Evolutionary conservation across 2,888 invertebrate genomes (phyloP).

Genomic region (Drosophila conformis): DNA sequence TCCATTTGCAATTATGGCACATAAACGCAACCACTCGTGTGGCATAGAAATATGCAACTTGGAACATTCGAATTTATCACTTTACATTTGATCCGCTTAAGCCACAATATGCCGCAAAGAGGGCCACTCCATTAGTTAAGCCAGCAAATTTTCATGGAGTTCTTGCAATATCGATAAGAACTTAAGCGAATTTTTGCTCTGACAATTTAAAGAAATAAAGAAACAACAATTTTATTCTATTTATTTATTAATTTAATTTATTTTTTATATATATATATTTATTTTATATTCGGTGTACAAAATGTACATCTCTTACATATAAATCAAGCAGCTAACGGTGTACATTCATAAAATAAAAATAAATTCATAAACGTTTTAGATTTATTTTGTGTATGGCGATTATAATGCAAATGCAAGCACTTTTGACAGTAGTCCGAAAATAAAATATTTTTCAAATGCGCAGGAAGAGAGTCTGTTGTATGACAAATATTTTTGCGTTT

Average conservation of each 20-base stretch:
- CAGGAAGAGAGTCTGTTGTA: conserved; percentile 63
- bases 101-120: conserved; percentile 20
- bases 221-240: background rate
- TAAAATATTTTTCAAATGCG: conserved; percentile 50
- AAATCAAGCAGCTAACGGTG: conserved; percentile 14
- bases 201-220: background rate
- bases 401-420: conserved; percentile 76
- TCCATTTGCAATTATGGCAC: conserved; percentile 57
- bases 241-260: background rate
- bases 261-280: background rate
- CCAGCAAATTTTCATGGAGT: background rate
- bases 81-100: conserved; percentile 56
- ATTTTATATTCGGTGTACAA: background rate
- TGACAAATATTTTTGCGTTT: conserved; percentile 70
- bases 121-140: conserved; percentile 13
- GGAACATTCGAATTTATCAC: conserved; percentile 67
- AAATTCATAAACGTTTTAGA: conserved; percentile 67
- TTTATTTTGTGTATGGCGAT: conserved; percentile 70
- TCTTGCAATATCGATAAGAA: background rate
- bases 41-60: conserved; percentile 22
- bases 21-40: conserved; percentile 22
- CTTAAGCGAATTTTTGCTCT: background rate
- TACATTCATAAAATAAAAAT: conserved; percentile 64
- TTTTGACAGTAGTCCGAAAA: conserved; percentile 69
- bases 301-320: conserved; percentile 9